These are phyloP conservation scores for Eupsilia transversa DNA, from an alignment of 2,888 invertebrate species.

Conservation along the genomic window DNA sequence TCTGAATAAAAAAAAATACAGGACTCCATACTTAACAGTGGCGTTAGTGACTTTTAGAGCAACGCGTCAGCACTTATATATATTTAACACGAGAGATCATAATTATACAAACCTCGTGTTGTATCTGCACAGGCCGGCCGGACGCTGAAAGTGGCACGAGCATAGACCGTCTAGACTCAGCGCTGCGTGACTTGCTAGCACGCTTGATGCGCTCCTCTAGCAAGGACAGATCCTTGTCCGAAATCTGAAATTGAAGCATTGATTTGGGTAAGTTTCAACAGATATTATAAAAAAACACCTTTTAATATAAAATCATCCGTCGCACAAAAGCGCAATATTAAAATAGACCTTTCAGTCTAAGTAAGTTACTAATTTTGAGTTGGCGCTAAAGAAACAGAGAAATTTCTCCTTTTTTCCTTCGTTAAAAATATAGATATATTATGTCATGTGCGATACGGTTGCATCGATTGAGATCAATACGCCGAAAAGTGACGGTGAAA, in stretches of 20 bases:
- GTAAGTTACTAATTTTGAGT: neutral
- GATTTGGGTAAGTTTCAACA: neutral
- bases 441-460: neutral
- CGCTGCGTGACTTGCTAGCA: conserved; percentile 92
- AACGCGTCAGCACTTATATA: neutral
- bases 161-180: conserved; percentile 87
- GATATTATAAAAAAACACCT: neutral
- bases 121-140: conserved; percentile 80
- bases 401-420: neutral
- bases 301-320: neutral
- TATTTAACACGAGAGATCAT: neutral
- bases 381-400: neutral
- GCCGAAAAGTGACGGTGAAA: neutral
- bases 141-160: conserved; percentile 85
- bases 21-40: neutral
- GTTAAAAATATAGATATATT: neutral
- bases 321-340: neutral
- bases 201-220: conserved; percentile 99
- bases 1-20: too few species aligned
- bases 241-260: conserved; percentile 90
- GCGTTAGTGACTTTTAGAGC: neutral
- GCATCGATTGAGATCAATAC: neutral
- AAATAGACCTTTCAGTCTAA: neutral
- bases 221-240: conserved; percentile 98
- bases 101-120: conserved; percentile 73